Base-by-base conservation (phyloP, 2,888 invertebrate species). In the Ptychoptera contaminata region DNA sequence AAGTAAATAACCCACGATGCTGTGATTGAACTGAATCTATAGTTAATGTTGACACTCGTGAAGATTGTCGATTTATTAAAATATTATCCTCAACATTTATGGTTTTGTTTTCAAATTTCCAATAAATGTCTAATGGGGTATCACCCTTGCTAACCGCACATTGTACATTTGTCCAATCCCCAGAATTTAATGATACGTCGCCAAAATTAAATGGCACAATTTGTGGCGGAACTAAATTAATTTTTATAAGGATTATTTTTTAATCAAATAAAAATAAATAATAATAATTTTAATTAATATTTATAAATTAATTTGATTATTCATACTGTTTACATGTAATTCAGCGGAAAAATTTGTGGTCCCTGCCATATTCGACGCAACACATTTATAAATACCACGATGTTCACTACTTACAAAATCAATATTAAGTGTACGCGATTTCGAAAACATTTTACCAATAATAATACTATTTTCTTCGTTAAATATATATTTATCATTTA, bases 1-100 rank as follows among this genome's bases (percentile, higher is more conserved):
- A 81, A 40, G 73, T 73, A 62, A 77, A 80, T 54, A 72, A 67
- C 45, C 80, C 80, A 49, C 72, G 70, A 63, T 79, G 76, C 48
- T 67, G 65, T 38, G 71, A 72, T 41, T 70, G 68, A 43, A 77
- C 73, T 11, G 72, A 71, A 51, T 76, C 74, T 49, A 79, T 77
- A 53, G 72, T 73, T 51, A 78, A 60, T 49, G 74, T 70, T 57
- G 73, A 73, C 51, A 72, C 69, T 55, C 70, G 58, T 49, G 59
- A 51, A 52, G 67, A 59, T 63, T 61, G 59, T 51, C 67, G 54
- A 44, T 61, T 55, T 46, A 66, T 53, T 46, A 58, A 53, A 47
- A 65, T 53, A 46, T 65, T 63, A 53, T 53, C 52, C 43, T 64
- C 61, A 50, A 57, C 64, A 49, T 53, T 58, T 11, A 63, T 53